phyloP scores from a whole-genome alignment of 2,888 invertebrate genomes.

The Archaeoteleia sp. region DNA sequence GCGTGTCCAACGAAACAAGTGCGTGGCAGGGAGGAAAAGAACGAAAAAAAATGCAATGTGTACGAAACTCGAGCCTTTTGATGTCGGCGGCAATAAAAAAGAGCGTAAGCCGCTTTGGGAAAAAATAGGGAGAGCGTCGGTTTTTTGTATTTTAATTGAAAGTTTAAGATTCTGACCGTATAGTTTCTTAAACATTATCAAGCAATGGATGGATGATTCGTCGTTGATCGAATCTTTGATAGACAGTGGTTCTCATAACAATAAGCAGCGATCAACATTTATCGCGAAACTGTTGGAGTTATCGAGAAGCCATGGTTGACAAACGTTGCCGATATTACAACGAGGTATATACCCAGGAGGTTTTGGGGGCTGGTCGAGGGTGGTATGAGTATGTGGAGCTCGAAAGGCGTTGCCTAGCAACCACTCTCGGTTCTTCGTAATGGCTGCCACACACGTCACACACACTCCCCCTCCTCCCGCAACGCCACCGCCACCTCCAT shows the following conservation, averaged over 20 bases:
- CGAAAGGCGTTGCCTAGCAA: conserved; percentile 71
- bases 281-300: conserved; percentile 42
- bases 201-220: too few relatives aligned
- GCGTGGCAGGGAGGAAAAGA: conserved; percentile 20
- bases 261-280: conserved; percentile 55
- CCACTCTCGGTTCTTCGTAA: conserved; percentile 68
- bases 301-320: conserved; percentile 64
- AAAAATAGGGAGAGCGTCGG: conserved; percentile 13
- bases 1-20: conserved; percentile 20
- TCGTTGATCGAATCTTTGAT: too few relatives aligned
- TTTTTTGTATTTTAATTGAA: conserved; percentile 45
- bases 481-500: conserved; percentile 57
- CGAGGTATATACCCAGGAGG: conserved; percentile 49
- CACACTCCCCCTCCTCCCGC: conserved; percentile 66
- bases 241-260: too few relatives aligned
- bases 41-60: conserved; percentile 57
- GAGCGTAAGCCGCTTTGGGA: conserved; percentile 32
- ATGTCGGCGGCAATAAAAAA: conserved; percentile 38
- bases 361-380: conserved; percentile 62
- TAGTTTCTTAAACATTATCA: too few relatives aligned
- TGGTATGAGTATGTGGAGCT: conserved; percentile 68
- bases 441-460: conserved; percentile 67
- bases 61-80: conserved; percentile 63
- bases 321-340: conserved; percentile 61
- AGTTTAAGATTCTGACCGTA: too few relatives aligned